Conservation (phyloP, 2,797 vertebrate species). For the Sciaenops ocellatus region DNA sequence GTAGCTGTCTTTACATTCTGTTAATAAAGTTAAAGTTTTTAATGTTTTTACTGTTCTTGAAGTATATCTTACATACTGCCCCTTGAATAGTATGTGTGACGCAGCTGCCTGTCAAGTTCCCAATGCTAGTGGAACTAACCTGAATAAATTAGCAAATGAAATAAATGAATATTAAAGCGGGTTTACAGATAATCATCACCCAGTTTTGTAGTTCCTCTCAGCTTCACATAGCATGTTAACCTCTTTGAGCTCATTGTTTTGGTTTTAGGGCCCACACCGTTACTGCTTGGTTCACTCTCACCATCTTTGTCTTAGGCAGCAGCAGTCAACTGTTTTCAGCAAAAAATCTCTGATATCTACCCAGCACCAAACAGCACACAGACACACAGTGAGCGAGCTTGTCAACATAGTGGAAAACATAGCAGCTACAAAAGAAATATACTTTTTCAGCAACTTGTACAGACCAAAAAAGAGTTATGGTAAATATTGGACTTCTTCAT, state of each 20-base stretch:
- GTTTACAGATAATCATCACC: neutral
- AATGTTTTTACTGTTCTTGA: too few relatives aligned
- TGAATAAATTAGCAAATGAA: neutral
- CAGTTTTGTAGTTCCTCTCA: neutral
- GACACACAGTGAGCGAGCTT: too few relatives aligned
- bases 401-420: too few relatives aligned
- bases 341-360: neutral
- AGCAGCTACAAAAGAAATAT: too few relatives aligned
- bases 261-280: neutral
- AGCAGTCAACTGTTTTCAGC: neutral
- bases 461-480: neutral
- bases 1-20: too few relatives aligned
- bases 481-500: neutral
- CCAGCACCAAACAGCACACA: neutral
- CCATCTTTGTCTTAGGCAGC: neutral
- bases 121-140: neutral
- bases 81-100: neutral
- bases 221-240: neutral
- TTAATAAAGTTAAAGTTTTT: too few relatives aligned
- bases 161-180: neutral
- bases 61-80: too few relatives aligned
- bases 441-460: neutral
- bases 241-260: neutral
- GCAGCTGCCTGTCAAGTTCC: neutral
- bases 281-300: neutral